Base-by-base conservation (phyloP, 1,140 invertebrate species). In the Anoplophora glabripennis region DNA sequence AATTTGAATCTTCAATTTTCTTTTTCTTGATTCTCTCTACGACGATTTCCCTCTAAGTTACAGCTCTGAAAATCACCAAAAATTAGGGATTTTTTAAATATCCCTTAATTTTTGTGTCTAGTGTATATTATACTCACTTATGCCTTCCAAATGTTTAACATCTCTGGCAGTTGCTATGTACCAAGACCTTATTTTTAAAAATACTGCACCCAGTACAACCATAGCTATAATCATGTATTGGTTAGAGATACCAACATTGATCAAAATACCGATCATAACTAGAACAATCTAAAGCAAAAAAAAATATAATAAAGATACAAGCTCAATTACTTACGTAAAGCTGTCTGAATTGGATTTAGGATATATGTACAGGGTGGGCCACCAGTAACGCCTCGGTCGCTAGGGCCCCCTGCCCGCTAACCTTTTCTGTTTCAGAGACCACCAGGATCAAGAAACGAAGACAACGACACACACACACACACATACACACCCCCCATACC, bases 221-320 rank as follows among this genome's bases (percentile, higher is more conserved):
- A 83, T 77, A 0, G 84, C 72, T 34, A 93, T 78, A 17, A 86
- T 74, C 49, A 84, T 74, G 71, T 90, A 93, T 5, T 86, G 86
- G 70, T 93, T 87, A 0, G 92, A 83, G 3, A 90, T 76, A 4
- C 84, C 77, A 11, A 94, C 85, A 47, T 94, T 78, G 9, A 81
- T 68, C 1, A 89, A 65, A 45, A 87, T 84, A 63, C 86, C 87
- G 33, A 79, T 63, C 76, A 85, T 82, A 1, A 86, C 80, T 12
- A 72, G 74, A 12, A 85, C 66, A 0, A 82, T 52, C 64, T 89
- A 79, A 78, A 86, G 11, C 77, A 72, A 73, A 58, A 35, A 40
- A 52, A 14, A 61, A 46, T 45, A 1, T 44, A 12, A 9, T 44
- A 44, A 9, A 9, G 10, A 1, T 44, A 11, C 38, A 40, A n/a